phyloP scores from a whole-genome alignment of 1,140 invertebrate genomes.

The Danaus plexippus region DNA sequence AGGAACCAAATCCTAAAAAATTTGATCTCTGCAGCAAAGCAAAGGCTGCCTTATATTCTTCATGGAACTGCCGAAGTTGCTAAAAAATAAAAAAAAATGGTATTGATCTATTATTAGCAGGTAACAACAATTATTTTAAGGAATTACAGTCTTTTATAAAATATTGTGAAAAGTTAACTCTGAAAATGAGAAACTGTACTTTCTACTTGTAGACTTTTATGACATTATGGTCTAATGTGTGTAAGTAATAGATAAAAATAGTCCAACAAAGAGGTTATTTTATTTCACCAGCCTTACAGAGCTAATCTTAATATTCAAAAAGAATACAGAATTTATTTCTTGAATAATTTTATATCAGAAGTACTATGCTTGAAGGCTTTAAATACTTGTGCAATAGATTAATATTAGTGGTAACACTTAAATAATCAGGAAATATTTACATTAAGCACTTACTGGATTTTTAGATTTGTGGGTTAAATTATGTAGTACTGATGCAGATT shows the following conservation, averaged over 20 bases:
- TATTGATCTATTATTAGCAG: background rate
- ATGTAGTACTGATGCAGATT: slow-evolving; percentile 45
- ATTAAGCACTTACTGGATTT: slow-evolving; percentile 43
- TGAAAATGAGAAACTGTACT: too few species aligned
- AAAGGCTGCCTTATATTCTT: slow-evolving; percentile 50
- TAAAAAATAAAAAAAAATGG: slow-evolving; percentile 26
- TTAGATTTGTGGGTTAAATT: slow-evolving; percentile 40
- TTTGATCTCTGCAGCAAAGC: slow-evolving; percentile 47
- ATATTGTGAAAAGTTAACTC: too few species aligned
- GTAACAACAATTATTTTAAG: background rate
- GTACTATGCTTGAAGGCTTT: too few species aligned
- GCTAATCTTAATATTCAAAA: too few species aligned
- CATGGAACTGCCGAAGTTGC: slow-evolving; percentile 43
- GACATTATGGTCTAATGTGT: too few species aligned
- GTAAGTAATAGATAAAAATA: too few species aligned
- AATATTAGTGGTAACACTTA: slow-evolving; percentile 3
- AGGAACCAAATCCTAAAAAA: slow-evolving; percentile 30
- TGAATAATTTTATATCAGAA: too few species aligned
- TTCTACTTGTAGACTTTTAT: too few species aligned
- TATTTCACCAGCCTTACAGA: too few species aligned
- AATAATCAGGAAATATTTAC: slow-evolving; percentile 6
- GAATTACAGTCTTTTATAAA: too few species aligned
- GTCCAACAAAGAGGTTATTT: too few species aligned
- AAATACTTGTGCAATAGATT: slow-evolving; percentile 23
- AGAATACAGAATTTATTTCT: too few species aligned